Conservation (phyloP, 2,797 vertebrate genomes). For the Pelodytes ibericus region DNA sequence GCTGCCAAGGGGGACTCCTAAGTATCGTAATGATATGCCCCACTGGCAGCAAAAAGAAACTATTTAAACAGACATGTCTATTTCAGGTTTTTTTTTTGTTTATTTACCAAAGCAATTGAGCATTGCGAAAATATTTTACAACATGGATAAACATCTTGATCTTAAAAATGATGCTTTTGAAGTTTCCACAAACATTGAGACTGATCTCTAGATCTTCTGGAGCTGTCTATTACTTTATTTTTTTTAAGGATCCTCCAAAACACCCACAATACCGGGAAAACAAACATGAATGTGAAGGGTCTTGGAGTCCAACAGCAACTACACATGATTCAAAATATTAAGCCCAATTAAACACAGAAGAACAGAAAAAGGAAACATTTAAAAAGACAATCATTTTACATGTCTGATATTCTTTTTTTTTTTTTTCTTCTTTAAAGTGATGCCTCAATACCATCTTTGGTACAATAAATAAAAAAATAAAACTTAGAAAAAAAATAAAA, state of each 20-base stretch:
- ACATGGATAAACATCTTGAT: constrained; percentile 8
- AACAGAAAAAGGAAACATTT: constrained; percentile 54
- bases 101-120: constrained; percentile 28
- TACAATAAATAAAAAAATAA: constrained; percentile 59
- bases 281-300: constrained; percentile 56
- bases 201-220: constrained; percentile 40
- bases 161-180: constrained; percentile 7
- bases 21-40: background rate
- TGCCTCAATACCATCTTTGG: constrained; percentile 59
- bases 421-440: constrained; percentile 36
- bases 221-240: constrained; percentile 54
- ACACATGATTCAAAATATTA: constrained; percentile 56
- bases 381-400: constrained; percentile 56
- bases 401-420: constrained; percentile 41
- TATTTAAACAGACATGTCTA: constrained; percentile 7
- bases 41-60: constrained; percentile 22
- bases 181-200: constrained; percentile 45
- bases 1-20: background rate
- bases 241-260: constrained; percentile 52
- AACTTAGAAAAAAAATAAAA: constrained; percentile 9
- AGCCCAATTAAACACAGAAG: constrained; percentile 56
- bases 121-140: constrained; percentile 31
- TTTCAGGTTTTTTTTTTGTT: constrained; percentile 18
- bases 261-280: constrained; percentile 56
- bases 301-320: constrained; percentile 55